These are phyloP conservation scores for Brachylomia viminalis DNA, from an alignment of 2,888 invertebrate genomes.

Conservation along the genomic window DNA sequence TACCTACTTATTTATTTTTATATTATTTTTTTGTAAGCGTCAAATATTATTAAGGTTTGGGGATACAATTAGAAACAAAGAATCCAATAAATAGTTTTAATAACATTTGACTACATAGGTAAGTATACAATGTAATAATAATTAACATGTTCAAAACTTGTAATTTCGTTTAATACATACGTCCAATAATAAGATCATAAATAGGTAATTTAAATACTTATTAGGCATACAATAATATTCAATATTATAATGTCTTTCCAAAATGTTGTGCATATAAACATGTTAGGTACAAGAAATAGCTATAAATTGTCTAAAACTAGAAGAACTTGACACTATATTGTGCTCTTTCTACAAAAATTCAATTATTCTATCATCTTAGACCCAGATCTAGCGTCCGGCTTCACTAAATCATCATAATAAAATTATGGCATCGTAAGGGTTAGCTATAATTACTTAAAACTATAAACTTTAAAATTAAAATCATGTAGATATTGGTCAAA, in stretches of 20 bases:
- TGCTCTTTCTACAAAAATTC: constrained; percentile 42
- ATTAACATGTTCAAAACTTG: constrained; percentile 54
- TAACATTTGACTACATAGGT: constrained; percentile 57
- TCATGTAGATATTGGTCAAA: constrained; percentile 20
- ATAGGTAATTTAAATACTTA: background rate
- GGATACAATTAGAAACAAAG: background rate
- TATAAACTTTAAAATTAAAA: background rate
- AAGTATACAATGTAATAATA: constrained; percentile 55
- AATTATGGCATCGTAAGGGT: constrained; percentile 3
- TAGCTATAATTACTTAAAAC: constrained; percentile 4
- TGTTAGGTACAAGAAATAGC: constrained; percentile 33
- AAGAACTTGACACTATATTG: constrained; percentile 40
- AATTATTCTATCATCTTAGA: constrained; percentile 18
- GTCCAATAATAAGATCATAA: constrained; percentile 9
- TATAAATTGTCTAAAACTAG: constrained; percentile 40
- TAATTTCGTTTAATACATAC: constrained; percentile 16
- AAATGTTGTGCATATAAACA: constrained; percentile 56
- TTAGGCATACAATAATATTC: constrained; percentile 18
- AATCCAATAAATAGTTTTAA: constrained; percentile 53
- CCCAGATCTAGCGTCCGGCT: constrained; percentile 2
- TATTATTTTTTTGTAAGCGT: too few relatives aligned
- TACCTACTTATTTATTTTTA: background rate
- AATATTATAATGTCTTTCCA: constrained; percentile 40
- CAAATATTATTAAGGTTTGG: too few relatives aligned
- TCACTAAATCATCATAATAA: background rate